Conservation (phyloP, 2,113 vertebrate species). For the Indicator indicator region DNA sequence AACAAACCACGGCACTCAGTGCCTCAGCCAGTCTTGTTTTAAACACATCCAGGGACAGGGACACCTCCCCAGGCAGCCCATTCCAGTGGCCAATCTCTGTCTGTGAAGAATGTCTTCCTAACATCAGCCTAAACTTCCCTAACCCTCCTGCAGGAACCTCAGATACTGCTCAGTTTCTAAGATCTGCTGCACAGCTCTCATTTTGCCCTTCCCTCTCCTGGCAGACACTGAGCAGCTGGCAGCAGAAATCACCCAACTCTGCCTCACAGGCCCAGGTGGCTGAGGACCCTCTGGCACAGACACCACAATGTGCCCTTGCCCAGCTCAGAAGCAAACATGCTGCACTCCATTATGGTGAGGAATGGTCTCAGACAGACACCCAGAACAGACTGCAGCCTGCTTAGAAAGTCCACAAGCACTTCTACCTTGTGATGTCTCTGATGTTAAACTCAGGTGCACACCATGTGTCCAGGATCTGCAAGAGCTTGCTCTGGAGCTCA, state of each 20-base stretch:
- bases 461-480: constrained; percentile 85
- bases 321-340: background rate
- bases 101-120: too few relatives aligned
- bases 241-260: background rate
- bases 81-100: too few relatives aligned
- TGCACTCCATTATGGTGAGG: background rate
- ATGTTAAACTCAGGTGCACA: constrained; percentile 78
- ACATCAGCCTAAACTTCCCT: too few relatives aligned
- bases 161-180: background rate
- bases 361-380: rapidly evolving
- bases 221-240: background rate
- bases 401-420: background rate
- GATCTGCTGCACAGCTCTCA: background rate
- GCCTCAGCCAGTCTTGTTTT: too few relatives aligned
- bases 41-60: too few relatives aligned
- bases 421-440: constrained; percentile 55
- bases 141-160: background rate
- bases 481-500: constrained; percentile 77
- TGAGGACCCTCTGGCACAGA: background rate
- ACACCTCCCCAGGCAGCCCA: too few relatives aligned
- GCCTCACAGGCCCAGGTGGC: rapidly evolving
- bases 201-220: background rate
- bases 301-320: background rate
- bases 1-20: too few relatives aligned
- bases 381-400: background rate